These are phyloP conservation scores for Eledona agricola DNA, from an alignment of 2,888 invertebrate species.

Conservation along the genomic window DNA sequence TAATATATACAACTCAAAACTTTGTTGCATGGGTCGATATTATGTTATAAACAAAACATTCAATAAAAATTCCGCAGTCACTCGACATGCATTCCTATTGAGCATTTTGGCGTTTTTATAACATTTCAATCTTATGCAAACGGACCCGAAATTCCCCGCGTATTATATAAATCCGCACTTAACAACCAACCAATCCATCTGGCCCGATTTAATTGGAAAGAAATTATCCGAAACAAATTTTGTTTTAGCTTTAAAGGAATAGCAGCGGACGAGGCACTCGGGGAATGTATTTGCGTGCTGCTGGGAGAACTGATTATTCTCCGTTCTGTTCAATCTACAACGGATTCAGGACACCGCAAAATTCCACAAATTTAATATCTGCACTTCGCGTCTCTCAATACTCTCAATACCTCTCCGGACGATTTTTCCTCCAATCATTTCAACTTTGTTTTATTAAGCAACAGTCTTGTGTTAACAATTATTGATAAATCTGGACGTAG, in stretches of 20 bases:
- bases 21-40: too few relatives aligned
- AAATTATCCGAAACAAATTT: constrained; percentile 21
- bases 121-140: constrained; percentile 3
- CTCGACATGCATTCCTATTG: too few relatives aligned
- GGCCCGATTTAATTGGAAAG: constrained; percentile 24
- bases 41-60: too few relatives aligned
- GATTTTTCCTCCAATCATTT: too few relatives aligned
- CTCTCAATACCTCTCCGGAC: too few relatives aligned
- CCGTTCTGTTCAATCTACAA: constrained; percentile 42
- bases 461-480: constrained; percentile 18
- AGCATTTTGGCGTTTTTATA: too few relatives aligned
- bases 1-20: too few relatives aligned
- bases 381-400: too few relatives aligned
- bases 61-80: too few relatives aligned
- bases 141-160: not conserved
- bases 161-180: constrained; percentile 8
- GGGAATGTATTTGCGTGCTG: constrained; percentile 45
- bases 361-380: constrained; percentile 69
- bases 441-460: not conserved
- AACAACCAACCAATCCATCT: constrained; percentile 7
- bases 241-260: constrained; percentile 32
- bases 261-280: constrained; percentile 38
- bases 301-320: constrained; percentile 46
- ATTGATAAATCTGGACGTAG: constrained; percentile 52
- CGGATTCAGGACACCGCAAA: constrained; percentile 61